phyloP scores from a whole-genome alignment of 2,113 vertebrate genomes.

The Scatophagus argus region DNA sequence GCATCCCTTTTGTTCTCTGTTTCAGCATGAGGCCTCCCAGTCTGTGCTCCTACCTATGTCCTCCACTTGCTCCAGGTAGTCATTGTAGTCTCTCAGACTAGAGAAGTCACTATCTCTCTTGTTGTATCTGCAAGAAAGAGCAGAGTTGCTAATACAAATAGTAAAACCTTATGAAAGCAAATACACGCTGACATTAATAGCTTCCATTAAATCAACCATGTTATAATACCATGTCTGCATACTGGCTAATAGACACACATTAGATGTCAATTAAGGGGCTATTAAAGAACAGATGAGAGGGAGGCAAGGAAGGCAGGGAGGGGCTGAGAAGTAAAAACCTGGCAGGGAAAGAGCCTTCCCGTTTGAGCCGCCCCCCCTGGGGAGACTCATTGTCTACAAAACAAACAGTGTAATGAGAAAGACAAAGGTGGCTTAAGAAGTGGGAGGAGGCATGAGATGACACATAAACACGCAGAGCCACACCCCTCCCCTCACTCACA shows the following conservation, averaged over 20 bases:
- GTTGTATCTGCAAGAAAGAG: constrained; percentile 91
- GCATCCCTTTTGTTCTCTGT: constrained; percentile 11
- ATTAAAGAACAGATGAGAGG: constrained; percentile 77
- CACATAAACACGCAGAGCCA: constrained; percentile 71
- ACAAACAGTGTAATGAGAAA: constrained; percentile 84
- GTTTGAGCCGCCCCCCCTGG: constrained; percentile 64
- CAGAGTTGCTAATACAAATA: constrained; percentile 53
- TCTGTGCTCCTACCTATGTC: constrained; percentile 90
- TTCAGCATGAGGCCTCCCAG: constrained; percentile 19
- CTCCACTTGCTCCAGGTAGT: constrained; percentile 97
- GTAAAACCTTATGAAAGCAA: constrained; percentile 61
- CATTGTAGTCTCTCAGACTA: constrained; percentile 92
- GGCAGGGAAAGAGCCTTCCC: constrained; percentile 79
- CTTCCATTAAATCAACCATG: constrained; percentile 74
- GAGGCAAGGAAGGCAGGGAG: constrained; percentile 62
- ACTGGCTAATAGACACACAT: constrained; percentile 74
- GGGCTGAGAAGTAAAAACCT: constrained; percentile 76
- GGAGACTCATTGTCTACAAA: constrained; percentile 85
- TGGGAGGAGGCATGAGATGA: constrained; percentile 73
- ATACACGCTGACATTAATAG: constrained; percentile 67
- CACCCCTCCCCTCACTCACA: constrained; percentile 86
- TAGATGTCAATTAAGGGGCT: constrained; percentile 80
- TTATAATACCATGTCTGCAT: constrained; percentile 73
- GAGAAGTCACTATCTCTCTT: constrained; percentile 96
- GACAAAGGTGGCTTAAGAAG: constrained; percentile 83